Conservation (phyloP, 2,113 vertebrate genomes). For the Apodemus speciosus region DNA sequence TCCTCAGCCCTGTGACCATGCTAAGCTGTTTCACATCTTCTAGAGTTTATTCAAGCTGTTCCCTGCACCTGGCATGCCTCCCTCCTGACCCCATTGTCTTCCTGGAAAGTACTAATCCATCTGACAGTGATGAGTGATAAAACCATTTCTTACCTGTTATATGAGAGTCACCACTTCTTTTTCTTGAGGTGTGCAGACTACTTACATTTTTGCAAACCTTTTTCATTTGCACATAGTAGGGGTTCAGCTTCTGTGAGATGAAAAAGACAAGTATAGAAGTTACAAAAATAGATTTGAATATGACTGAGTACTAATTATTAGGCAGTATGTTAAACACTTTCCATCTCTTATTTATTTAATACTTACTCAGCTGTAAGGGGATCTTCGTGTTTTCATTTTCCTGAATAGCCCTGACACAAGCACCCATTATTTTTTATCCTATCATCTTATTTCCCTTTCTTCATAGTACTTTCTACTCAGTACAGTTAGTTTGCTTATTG, state of each 20-base stretch:
- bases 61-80: not conserved
- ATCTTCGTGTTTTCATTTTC: not conserved
- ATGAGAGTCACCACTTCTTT: constrained; percentile 4
- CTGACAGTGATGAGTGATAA: not conserved
- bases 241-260: not conserved
- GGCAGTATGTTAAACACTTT: not conserved
- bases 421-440: not conserved
- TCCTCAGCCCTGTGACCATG: not conserved
- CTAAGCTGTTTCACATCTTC: not conserved
- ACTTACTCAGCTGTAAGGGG: not conserved
- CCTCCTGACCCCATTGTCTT: not conserved
- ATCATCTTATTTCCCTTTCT: not conserved
- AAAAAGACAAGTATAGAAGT: not conserved
- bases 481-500: not conserved
- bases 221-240: not conserved
- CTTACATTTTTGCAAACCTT: not conserved
- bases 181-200: not conserved
- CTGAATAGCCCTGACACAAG: not conserved
- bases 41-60: constrained; percentile 41
- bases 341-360: not conserved
- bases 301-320: not conserved
- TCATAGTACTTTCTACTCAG: not conserved
- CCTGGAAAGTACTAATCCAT: constrained; percentile 33
- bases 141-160: not conserved
- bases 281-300: not conserved